Conservation (phyloP, 2,797 vertebrate genomes). For the Hozukius guyotensis region DNA sequence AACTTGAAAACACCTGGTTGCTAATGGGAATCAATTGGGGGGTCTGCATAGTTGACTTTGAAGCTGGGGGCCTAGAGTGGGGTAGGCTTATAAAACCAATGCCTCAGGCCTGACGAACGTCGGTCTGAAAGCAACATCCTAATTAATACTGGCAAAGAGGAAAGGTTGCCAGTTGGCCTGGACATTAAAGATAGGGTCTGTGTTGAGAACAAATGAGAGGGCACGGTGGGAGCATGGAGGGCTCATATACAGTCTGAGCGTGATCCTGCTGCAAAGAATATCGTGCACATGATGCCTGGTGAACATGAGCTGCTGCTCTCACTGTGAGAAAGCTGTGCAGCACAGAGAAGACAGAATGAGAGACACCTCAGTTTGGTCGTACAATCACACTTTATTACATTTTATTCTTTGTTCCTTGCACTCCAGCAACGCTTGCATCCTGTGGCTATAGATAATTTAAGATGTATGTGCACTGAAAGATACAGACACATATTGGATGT, state of each 20-base stretch:
- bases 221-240: neutral
- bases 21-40: constrained; percentile 44
- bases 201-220: constrained; percentile 16
- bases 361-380: constrained; percentile 3
- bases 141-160: constrained; percentile 34
- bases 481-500: neutral
- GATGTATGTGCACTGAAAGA: neutral
- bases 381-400: constrained; percentile 27
- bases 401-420: neutral
- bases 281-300: neutral
- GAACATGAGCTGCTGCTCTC: constrained; percentile 7
- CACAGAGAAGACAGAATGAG: constrained; percentile 1
- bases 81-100: constrained; percentile 17
- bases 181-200: constrained; percentile 1
- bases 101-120: constrained; percentile 24
- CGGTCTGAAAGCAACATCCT: constrained; percentile 27
- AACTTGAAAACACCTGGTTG: constrained; percentile 3
- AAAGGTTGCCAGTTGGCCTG: constrained; percentile 13
- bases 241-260: neutral
- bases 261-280: constrained; percentile 17
- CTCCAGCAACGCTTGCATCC: neutral
- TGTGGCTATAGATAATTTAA: neutral
- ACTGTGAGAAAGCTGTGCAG: constrained; percentile 8
- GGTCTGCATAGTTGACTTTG: constrained; percentile 20
- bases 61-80: neutral